Conservation (phyloP, 2,797 vertebrate genomes). For the Argya squamiceps region DNA sequence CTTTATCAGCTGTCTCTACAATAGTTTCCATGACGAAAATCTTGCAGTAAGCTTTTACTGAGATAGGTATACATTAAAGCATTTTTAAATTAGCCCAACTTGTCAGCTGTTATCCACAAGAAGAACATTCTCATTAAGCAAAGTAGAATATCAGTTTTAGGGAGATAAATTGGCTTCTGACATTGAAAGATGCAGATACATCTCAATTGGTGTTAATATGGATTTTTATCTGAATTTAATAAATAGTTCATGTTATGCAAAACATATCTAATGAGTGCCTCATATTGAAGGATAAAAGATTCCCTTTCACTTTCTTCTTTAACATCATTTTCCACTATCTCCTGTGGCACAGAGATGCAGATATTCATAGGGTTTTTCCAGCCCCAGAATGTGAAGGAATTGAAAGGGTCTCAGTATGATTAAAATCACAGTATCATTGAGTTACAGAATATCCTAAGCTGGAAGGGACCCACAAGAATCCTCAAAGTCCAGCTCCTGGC, state of each 20-base stretch:
- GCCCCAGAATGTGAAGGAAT: neutral
- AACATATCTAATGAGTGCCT: neutral
- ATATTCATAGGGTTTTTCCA: neutral
- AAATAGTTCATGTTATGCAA: neutral
- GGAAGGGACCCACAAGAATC: neutral
- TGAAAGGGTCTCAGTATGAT: neutral
- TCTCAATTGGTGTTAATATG: conserved; percentile 8
- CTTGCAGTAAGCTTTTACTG: neutral
- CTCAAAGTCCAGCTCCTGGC: neutral
- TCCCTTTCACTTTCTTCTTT: neutral
- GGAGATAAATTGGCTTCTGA: conserved; percentile 13
- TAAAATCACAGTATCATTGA: neutral
- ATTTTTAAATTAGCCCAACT: neutral
- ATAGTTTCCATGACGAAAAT: neutral
- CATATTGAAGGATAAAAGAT: neutral
- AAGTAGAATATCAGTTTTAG: neutral
- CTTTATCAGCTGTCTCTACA: neutral
- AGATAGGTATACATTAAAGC: neutral
- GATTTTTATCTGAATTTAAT: neutral
- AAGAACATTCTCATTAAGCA: neutral
- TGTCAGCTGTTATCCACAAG: neutral
- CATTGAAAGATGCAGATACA: neutral
- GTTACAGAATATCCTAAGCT: neutral
- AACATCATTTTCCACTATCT: neutral
- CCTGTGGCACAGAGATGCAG: neutral